These are phyloP conservation scores for Heliconius aoede DNA, from an alignment of 2,888 invertebrate genomes.

Conservation along the genomic window DNA sequence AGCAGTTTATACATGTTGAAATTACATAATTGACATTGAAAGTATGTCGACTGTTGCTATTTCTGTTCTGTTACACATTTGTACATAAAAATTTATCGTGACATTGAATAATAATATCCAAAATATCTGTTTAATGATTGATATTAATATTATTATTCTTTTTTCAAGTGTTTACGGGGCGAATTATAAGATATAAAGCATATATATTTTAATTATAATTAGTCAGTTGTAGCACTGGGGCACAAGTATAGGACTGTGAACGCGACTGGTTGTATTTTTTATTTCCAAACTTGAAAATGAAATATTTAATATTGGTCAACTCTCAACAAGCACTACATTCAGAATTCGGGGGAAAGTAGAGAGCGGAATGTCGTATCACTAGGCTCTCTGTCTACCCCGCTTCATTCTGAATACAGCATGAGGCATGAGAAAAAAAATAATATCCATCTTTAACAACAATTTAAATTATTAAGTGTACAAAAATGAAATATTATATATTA, in stretches of 20 bases:
- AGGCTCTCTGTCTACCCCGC: neutral
- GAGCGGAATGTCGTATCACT: neutral
- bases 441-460: neutral
- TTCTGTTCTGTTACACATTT: neutral
- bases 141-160: neutral
- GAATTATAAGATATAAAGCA: too few relatives aligned
- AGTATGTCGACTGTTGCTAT: neutral
- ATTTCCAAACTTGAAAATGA: neutral
- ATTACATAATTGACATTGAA: conserved; percentile 70
- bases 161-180: neutral
- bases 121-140: neutral
- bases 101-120: neutral
- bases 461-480: neutral
- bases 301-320: neutral
- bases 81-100: neutral
- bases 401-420: neutral
- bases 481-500: neutral
- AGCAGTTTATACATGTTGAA: conserved; percentile 71
- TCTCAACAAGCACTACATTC: too few relatives aligned
- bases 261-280: neutral
- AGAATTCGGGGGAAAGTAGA: neutral
- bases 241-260: too few relatives aligned
- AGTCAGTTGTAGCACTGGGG: too few relatives aligned
- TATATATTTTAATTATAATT: too few relatives aligned
- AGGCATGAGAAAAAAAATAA: neutral